phyloP scores from a whole-genome alignment of 2,888 invertebrate genomes.

The Druceiella hillmani region DNA sequence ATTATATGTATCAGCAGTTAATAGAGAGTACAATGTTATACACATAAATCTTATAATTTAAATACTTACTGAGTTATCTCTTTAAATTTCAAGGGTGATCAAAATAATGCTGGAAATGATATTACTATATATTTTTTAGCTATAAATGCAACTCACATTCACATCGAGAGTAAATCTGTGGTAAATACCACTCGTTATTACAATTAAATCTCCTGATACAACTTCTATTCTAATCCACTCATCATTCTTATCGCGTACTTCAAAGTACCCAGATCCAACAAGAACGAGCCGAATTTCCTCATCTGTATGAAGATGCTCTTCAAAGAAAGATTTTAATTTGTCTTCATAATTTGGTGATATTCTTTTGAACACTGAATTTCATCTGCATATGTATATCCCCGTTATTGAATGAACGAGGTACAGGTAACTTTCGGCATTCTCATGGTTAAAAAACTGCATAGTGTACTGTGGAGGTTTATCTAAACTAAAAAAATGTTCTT shows the following conservation, averaged over 20 bases:
- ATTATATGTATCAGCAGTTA: too few species aligned
- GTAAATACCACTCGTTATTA: slow-evolving; percentile 94
- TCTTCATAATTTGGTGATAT: slow-evolving; percentile 74
- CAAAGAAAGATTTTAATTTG: slow-evolving; percentile 82
- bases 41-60: too few species aligned
- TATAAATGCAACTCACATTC: slow-evolving; percentile 57
- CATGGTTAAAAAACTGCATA: too few species aligned
- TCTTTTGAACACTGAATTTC: slow-evolving; percentile 73
- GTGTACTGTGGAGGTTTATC: too few species aligned
- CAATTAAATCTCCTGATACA: slow-evolving; percentile 78
- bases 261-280: slow-evolving; percentile 93
- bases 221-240: slow-evolving; percentile 91
- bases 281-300: slow-evolving; percentile 91
- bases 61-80: too few species aligned
- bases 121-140: too few species aligned
- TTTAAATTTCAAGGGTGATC: too few species aligned
- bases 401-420: too few species aligned
- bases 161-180: slow-evolving; percentile 90
- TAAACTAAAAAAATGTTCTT: too few species aligned
- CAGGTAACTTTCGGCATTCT: too few species aligned
- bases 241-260: slow-evolving; percentile 80
- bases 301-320: slow-evolving; percentile 93
- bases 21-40: too few species aligned
- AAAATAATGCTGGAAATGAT: too few species aligned
- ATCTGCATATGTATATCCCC: slow-evolving; percentile 85